Evolutionary conservation across 2,113 vertebrate species (phyloP), one percentile per base, ranked within the genome.

Genomic region (Oplegnathus fasciatus): DNA sequence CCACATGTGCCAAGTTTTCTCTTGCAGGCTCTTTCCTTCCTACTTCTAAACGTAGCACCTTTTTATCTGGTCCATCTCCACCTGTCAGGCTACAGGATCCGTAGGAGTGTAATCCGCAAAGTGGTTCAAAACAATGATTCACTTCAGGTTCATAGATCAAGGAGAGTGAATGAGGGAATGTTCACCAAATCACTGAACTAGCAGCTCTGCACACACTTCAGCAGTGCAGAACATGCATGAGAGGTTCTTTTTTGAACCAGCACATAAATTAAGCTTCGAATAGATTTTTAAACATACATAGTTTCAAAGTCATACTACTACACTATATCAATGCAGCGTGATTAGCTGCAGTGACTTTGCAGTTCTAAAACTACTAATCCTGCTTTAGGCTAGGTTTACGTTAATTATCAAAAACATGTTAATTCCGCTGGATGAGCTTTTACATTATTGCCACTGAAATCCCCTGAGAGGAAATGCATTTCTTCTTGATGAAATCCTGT

Each of bases 101-200:
- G 79, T 83, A 69, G 84, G 80, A 86, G 86, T 78, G 64, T 61
- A 66, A 86, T 81, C 69, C 9, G 2, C n/a, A 42, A 79, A 91
- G 81, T 86, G 72, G 68, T 78, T 82, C 75, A 83, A 89, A 90
- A 91, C 90, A 85, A 77, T 90, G 87, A 90, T 69, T 91, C 89
- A 89, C 44, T 83, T 83, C 28, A 69, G 77, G 79, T 74, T 86
- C 81, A 74, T 0, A 60, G 76, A 88, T 89, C 90, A 75, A 83
- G 81, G 55, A 74, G 54, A 88, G 60, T n/a, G 70, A 82, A 90
- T 26, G 65, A 80, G 67, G 26, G 18, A 60, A 79, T 32, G 70
- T 84, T 90, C 48, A 61, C 34, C 18, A 64, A 68, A 78, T 75
- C 11, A 57, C 42, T 73, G 11, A 42, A 75, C 82, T 11, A 5